Conservation (phyloP, 2,888 invertebrate genomes). For the Marasmarcha lunaedactyla region DNA sequence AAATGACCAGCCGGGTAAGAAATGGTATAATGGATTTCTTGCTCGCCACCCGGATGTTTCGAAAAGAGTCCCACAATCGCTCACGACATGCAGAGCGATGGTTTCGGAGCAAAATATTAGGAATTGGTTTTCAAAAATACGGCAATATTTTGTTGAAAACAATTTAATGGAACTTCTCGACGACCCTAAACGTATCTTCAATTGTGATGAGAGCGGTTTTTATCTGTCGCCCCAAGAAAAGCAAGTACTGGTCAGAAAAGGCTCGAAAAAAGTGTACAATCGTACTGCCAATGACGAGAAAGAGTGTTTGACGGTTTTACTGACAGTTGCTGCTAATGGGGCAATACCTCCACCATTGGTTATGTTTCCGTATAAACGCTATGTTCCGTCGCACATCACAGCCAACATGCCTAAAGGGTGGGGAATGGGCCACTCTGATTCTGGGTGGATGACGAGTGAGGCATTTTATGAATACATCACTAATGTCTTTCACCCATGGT, state of each 20-base stretch:
- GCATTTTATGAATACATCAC: conserved; percentile 32
- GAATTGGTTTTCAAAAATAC: conserved; percentile 14
- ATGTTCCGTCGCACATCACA: not conserved
- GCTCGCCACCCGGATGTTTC: conserved; percentile 15
- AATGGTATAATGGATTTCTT: conserved; percentile 15
- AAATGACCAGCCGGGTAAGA: too few relatives aligned
- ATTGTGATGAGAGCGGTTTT: conserved; percentile 13
- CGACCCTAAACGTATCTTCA: conserved; percentile 11
- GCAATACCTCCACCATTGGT: conserved; percentile 2
- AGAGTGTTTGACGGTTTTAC: conserved; percentile 6
- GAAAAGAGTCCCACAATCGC: conserved; percentile 14
- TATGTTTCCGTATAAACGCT: not conserved
- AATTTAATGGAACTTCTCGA: conserved; percentile 12
- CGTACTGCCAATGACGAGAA: conserved; percentile 6
- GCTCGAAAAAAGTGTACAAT: conserved; percentile 9
- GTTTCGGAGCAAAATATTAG: conserved; percentile 14
- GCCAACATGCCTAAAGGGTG: conserved; percentile 19
- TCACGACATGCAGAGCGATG: conserved; percentile 12
- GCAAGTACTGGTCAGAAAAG: conserved; percentile 7
- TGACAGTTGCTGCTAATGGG: conserved; percentile 5
- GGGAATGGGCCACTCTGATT: conserved; percentile 30
- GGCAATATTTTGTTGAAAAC: conserved; percentile 14
- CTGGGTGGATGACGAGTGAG: conserved; percentile 35
- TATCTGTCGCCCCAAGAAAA: conserved; percentile 9
- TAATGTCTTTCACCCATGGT: conserved; percentile 29